phyloP scores from a whole-genome alignment of 2,888 invertebrate genomes.

The Subacronicta megacephala region DNA sequence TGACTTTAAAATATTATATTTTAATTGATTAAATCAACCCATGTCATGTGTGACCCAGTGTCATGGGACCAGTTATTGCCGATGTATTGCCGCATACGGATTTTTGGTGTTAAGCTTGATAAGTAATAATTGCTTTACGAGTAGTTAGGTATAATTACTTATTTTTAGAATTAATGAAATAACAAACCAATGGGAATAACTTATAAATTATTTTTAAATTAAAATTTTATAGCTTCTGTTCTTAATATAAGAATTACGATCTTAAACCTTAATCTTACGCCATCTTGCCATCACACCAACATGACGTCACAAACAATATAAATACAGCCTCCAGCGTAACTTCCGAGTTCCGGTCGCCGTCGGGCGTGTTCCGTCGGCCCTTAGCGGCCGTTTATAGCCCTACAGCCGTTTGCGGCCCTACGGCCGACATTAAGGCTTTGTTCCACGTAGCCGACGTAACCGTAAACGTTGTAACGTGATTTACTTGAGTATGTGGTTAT shows the following conservation, averaged over 20 bases:
- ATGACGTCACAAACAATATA: conserved; percentile 18
- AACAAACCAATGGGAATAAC: no score
- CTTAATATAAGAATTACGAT: not conserved
- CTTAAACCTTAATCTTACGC: not conserved
- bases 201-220: no score
- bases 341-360: conserved; percentile 41
- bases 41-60: no score
- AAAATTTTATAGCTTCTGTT: not conserved
- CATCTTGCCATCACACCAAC: conserved; percentile 18
- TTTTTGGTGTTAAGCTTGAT: no score
- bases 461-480: conserved; percentile 10
- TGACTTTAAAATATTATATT: no score
- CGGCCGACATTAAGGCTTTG: conserved; percentile 35
- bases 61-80: no score
- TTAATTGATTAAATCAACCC: no score
- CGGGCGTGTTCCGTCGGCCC: conserved; percentile 52
- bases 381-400: conserved; percentile 48
- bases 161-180: no score
- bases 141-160: no score
- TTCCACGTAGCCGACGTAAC: conserved; percentile 24
- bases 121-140: no score
- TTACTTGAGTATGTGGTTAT: conserved; percentile 15
- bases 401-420: conserved; percentile 76
- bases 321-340: conserved; percentile 8
- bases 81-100: no score